These are phyloP conservation scores for Lumbricus terrestris DNA, from an alignment of 2,888 invertebrate species.

Conservation along the genomic window DNA sequence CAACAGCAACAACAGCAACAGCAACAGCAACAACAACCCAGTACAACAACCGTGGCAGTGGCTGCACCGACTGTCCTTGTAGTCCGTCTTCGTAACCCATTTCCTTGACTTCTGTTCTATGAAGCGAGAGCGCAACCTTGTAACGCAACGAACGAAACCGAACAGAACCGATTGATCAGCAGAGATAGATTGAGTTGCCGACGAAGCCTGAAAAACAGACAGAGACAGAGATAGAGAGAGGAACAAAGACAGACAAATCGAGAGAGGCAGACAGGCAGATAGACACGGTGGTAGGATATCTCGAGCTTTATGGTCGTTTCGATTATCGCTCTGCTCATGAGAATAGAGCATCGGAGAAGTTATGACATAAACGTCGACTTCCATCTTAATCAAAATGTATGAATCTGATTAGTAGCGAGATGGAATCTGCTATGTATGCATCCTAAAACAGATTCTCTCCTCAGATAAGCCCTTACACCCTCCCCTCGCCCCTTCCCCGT, in stretches of 20 bases:
- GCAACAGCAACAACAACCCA: no score
- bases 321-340: not conserved
- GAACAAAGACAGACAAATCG: no score
- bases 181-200: not conserved
- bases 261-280: no score
- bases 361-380: not conserved
- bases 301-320: not conserved
- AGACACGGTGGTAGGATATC: not conserved
- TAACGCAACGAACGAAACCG: not conserved
- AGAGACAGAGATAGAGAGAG: not conserved
- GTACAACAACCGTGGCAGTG: no score
- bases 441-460: not conserved
- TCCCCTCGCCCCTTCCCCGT: no score
- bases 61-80: no score
- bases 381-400: conserved; percentile 3
- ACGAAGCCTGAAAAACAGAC: not conserved
- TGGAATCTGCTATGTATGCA: not conserved
- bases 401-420: not conserved
- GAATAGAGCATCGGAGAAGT: not conserved
- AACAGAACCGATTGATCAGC: not conserved
- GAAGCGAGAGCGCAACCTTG: not conserved
- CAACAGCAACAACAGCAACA: no score
- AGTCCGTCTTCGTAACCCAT: not conserved
- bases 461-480: not conserved
- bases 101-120: not conserved